A percentile compares a stretch with the other conserved stretches of the same genome.
phyloP scores from a whole-genome alignment of 2,113 vertebrate genomes.

The Calypte anna region DNA sequence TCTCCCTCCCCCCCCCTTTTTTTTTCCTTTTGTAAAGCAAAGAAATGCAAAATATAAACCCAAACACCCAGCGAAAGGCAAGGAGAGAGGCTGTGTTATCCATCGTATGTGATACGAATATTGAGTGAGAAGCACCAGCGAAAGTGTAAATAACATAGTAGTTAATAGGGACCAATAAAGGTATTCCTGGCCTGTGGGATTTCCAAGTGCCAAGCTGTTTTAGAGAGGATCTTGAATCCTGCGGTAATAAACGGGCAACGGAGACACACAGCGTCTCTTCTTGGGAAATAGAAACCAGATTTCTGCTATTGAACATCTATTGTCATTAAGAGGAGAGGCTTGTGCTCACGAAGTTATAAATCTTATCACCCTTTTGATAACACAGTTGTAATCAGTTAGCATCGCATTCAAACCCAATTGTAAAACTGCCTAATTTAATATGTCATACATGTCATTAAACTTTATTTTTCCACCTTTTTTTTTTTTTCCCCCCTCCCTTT shows the following conservation, averaged over 20 bases:
- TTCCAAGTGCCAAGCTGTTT: conserved; percentile 60
- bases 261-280: conserved; percentile 67
- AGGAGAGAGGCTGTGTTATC: conserved; percentile 11
- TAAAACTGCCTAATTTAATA: conserved; percentile 79
- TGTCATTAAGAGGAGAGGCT: conserved; percentile 75
- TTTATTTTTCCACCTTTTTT: conserved; percentile 35
- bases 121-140: conserved; percentile 61
- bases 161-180: conserved; percentile 73
- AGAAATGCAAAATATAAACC: conserved; percentile 54
- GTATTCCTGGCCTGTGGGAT: conserved; percentile 63
- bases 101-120: conserved; percentile 37
- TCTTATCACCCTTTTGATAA: conserved; percentile 82
- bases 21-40: conserved; percentile 4
- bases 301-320: conserved; percentile 66
- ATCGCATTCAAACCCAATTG: conserved; percentile 76
- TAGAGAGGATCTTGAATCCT: conserved; percentile 54
- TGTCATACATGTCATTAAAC: conserved; percentile 78
- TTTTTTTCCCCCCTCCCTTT: not conserved
- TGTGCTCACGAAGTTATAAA: conserved; percentile 78
- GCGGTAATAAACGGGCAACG: conserved; percentile 61
- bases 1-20: not conserved
- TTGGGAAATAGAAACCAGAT: conserved; percentile 75
- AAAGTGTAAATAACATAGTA: conserved; percentile 67
- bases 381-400: conserved; percentile 79
- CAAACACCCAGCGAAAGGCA: not conserved